Evolutionary conservation across 2,797 vertebrate genomes (phyloP), one percentile per base, ranked within the genome.

Genomic region (Rhynchonycteris naso): DNA sequence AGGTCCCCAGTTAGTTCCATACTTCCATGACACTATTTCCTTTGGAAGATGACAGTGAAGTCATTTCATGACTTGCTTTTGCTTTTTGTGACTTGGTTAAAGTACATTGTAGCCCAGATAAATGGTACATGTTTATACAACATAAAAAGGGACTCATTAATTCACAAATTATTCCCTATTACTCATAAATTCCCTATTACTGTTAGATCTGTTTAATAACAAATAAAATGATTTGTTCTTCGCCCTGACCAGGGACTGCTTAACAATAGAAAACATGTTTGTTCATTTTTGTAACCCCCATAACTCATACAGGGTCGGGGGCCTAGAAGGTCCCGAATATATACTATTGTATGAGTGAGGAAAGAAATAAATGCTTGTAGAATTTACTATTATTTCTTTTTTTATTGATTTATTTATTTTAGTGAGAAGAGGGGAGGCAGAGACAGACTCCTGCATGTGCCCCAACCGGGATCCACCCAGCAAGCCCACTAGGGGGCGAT

Each of bases 191-290:
- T 66, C 16, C 28, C 24, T 78, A n/a, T 66, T 92, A 54, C 15
- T 83, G 58, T 79, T 81, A 95, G 63, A 76, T 65, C 58, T 92
- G 28, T 58, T 69, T 78, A 90, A 81, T 59, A 94, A 69, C 16
- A 76, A 65, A 79, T 50, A 63, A 56, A 84, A 56, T 85, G 16
- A 87, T 56, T 50, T 61, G 28, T 63, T 91, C 35, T 90, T 84
- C 10, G 92, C 26, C 43, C 82, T 68, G n/a, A 85, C n/a, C 3
- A 47, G 26, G 22, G 26, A 6, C 22, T 66, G 5, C 19, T 52
- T 91, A 50, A 80, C 56, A 69, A 76, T 18, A 89, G 69, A 86
- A 95, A 95, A 88, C 28, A 26, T 21, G 33, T 82, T 50, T 76
- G 24, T 33, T 90, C 56, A n/a, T 76, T 24, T 88, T 33, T 83